These are phyloP conservation scores for Thymelicus acteon DNA, from an alignment of 2,888 invertebrate species.

Conservation along the genomic window DNA sequence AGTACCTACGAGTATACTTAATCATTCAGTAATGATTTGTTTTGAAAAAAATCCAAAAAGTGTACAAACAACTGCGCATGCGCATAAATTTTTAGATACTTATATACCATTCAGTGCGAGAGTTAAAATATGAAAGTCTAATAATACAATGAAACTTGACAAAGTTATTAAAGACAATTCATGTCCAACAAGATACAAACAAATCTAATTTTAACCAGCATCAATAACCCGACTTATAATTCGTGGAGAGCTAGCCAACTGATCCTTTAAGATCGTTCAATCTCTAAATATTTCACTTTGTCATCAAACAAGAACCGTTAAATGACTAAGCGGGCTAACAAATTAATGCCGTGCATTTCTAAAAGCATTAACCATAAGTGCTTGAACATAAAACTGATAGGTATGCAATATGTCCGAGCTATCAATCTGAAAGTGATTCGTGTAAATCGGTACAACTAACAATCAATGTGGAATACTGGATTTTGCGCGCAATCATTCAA, in stretches of 20 bases:
- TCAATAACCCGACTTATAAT: constrained; percentile 11
- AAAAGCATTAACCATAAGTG: constrained; percentile 77
- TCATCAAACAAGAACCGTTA: constrained; percentile 48
- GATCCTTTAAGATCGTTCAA: constrained; percentile 55
- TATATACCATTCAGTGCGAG: background rate
- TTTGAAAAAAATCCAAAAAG: too few relatives aligned
- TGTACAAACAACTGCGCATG: too few relatives aligned
- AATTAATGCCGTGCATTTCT: constrained; percentile 74
- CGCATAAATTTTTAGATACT: too few relatives aligned
- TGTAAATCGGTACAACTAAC: constrained; percentile 55
- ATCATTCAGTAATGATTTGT: too few relatives aligned
- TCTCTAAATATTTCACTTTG: constrained; percentile 62
- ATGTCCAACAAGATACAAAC: background rate
- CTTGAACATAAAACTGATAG: constrained; percentile 80
- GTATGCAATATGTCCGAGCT: constrained; percentile 76
- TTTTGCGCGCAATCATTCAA: constrained; percentile 19
- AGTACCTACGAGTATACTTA: too few relatives aligned
- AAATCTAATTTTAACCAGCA: constrained; percentile 1
- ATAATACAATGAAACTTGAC: background rate
- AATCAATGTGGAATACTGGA: constrained; percentile 42
- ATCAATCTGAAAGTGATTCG: constrained; percentile 68
- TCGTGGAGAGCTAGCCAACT: constrained; percentile 42
- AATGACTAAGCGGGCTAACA: constrained; percentile 59
- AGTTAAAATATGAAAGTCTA: background rate
- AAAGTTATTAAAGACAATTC: background rate